A percentile compares a stretch with the other conserved stretches of the same genome.
These are phyloP conservation scores for Ginglymostoma cirratum DNA, from an alignment of 2,113 vertebrate genomes.

Conservation along the genomic window DNA sequence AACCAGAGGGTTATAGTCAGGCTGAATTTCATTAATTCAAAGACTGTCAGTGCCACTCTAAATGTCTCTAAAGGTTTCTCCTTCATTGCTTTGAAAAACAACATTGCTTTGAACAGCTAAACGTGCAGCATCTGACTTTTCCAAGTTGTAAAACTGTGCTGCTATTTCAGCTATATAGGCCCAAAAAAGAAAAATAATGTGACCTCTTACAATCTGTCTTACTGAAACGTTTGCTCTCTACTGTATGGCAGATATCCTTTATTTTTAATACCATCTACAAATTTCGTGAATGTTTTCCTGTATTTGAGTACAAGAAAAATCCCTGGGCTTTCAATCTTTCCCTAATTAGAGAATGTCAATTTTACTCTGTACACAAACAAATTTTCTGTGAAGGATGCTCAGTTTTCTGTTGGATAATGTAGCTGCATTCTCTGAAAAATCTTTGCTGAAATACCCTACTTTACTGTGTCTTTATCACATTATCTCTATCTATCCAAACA, in stretches of 20 bases:
- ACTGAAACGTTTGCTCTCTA: background rate
- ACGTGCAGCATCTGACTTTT: too few species aligned
- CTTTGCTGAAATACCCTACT: background rate
- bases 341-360: background rate
- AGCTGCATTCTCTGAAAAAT: background rate
- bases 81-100: too few species aligned
- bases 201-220: background rate
- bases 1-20: too few species aligned
- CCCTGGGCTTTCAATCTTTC: background rate
- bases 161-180: too few species aligned
- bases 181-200: too few species aligned
- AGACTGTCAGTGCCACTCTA: too few species aligned
- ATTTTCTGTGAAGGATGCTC: background rate
- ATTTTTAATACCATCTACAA: background rate
- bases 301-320: background rate
- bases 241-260: background rate
- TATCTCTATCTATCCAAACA: background rate
- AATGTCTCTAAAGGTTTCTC: too few species aligned
- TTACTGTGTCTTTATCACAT: background rate
- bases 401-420: background rate
- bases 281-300: background rate
- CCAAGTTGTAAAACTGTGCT: too few species aligned
- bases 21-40: too few species aligned
- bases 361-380: background rate
- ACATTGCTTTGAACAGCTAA: too few species aligned